Evolutionary conservation across 2,113 vertebrate species (phyloP), one percentile per base, ranked within the genome.

Genomic region (Desmodus rotundus): DNA sequence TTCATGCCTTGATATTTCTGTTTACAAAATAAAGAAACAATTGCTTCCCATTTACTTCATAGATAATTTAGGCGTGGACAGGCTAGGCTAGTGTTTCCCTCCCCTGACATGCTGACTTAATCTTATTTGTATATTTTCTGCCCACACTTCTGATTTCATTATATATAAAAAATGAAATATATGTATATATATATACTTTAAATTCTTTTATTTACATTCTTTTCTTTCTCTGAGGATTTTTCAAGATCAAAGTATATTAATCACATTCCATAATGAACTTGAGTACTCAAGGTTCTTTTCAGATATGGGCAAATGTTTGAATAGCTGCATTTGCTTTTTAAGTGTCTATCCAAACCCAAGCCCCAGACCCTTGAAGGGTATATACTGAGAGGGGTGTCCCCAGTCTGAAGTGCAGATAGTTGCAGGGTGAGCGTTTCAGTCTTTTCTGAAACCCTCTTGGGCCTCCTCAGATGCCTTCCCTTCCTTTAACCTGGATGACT

Each of bases 191-290:
- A 84, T 94, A 70, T 72, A 92, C 36, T 67, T 85, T 81, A 20
- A 6, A 19, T 95, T 95, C 67, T 89, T 93, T 83, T 97, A 90
- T 97, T 97, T 97, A 82, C 85, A 95, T 96, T 97, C 77, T 93
- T 96, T 95, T 95, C 77, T 89, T 95, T 97, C 78, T 89, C 95
- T 97, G 93, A 58, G 91, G 63, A 38, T 89, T 96, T 97, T 96
- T 96, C 86, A 96, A 89, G 96, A 96, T 97, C 94, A 96, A 96
- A 97, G 93, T 13, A 52, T 93, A 88, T 95, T 96, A 95, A 91
- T 94, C 86, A 96, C 91, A 96, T 97, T 96, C 70, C 95, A 95
- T 94, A 95, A 91, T 83, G 50, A 31, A 70, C 81, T 95, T 94
- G 85, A 93, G 38, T 93, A 89, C 91, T 86, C 56, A 93, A 70